Conservation (phyloP, 2,888 invertebrate genomes). For the Chironomus tentans region DNA sequence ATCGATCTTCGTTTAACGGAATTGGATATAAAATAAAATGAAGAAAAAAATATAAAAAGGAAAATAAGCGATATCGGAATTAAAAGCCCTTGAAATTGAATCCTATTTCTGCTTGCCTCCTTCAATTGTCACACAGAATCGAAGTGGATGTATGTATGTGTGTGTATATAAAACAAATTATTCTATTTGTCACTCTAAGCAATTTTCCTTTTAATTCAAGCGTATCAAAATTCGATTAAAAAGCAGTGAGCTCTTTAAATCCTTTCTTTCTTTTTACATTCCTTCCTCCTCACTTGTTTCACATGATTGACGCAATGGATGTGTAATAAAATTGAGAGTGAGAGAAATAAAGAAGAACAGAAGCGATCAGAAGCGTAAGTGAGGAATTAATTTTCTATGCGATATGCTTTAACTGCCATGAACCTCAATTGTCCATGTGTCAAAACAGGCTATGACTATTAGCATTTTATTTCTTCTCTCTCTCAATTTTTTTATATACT, state of each 20-base stretch:
- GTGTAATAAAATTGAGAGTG: background rate
- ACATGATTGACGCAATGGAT: background rate
- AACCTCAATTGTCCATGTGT: constrained; percentile 25
- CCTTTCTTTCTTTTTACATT: background rate
- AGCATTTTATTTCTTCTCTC: constrained; percentile 3
- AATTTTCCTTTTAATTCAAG: constrained; percentile 20
- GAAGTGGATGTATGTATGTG: too few relatives aligned
- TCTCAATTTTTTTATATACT: background rate
- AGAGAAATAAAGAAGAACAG: background rate
- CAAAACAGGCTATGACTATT: constrained; percentile 20
- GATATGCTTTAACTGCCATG: background rate
- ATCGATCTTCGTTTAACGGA: background rate
- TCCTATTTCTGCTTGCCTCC: constrained; percentile 1
- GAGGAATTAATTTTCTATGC: background rate
- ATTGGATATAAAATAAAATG: too few relatives aligned
- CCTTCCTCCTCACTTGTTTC: background rate
- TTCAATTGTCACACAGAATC: background rate
- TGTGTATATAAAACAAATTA: background rate
- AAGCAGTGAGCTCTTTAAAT: background rate
- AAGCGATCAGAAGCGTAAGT: background rate
- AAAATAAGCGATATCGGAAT: constrained; percentile 1
- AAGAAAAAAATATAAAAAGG: too few relatives aligned
- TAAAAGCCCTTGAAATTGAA: constrained; percentile 25
- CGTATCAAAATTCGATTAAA: constrained; percentile 17
- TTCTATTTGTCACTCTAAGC: constrained; percentile 19